A percentile compares a stretch with the other conserved stretches of the same genome.
Evolutionary conservation across 2,888 invertebrate species (phyloP).

Genomic region (Autographa pulchrina): DNA sequence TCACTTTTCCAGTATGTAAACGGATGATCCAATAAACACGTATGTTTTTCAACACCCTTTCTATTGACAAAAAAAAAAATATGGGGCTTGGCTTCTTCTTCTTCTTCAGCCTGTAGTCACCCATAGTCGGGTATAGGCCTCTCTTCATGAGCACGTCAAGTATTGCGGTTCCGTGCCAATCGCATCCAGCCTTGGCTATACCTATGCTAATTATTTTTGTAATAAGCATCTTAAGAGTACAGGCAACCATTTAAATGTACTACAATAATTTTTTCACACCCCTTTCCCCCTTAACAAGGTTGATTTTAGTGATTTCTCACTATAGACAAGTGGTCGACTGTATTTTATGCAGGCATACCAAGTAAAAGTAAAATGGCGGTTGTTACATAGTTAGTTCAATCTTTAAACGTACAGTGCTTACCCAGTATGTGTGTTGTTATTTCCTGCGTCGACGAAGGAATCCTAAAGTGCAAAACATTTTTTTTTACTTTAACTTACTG

Average conservation of each 20-base stretch:
- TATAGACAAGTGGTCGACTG: neutral
- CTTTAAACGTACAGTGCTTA: conserved; percentile 40
- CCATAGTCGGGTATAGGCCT: no score
- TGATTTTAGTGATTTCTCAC: neutral
- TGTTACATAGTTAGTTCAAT: conserved; percentile 38
- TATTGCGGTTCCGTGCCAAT: no score
- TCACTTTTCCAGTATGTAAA: no score
- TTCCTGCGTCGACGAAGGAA: conserved; percentile 40
- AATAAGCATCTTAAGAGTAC: neutral
- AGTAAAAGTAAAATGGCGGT: conserved; percentile 42
- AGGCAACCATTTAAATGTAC: neutral
- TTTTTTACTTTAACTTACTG: conserved; percentile 32
- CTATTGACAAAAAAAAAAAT: no score
- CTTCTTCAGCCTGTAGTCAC: no score
- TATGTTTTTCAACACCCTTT: no score
- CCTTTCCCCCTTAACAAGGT: neutral
- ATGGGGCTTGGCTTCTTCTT: no score
- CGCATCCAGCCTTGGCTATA: no score
- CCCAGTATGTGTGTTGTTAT: conserved; percentile 49
- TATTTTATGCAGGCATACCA: conserved; percentile 27
- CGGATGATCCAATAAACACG: no score
- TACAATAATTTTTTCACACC: neutral
- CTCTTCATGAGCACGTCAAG: no score
- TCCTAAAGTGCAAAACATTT: conserved; percentile 32
- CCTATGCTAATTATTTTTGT: no score